Conservation (phyloP, 2,888 invertebrate species). For the Cheilosia variabilis region DNA sequence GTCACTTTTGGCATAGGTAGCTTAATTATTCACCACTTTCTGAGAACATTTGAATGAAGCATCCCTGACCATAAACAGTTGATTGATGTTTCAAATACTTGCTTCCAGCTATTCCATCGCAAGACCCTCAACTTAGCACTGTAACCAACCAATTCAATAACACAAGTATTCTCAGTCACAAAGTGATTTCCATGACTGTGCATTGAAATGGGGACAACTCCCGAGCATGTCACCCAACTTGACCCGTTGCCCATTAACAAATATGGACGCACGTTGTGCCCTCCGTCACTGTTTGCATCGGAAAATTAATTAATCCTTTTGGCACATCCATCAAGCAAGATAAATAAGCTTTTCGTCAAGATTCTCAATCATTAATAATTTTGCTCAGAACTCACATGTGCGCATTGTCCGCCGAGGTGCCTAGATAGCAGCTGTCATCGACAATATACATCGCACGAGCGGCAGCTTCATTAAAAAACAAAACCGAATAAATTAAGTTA, state of each 20-base stretch:
- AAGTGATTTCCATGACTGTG: constrained; percentile 11
- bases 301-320: constrained; percentile 37
- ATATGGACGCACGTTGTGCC: neutral
- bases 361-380: constrained; percentile 1
- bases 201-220: constrained; percentile 5
- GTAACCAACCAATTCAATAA: constrained; percentile 33
- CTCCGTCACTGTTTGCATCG: neutral
- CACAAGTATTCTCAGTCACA: neutral
- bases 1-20: neutral
- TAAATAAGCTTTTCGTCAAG: constrained; percentile 19
- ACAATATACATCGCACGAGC: constrained; percentile 37
- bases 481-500: constrained; percentile 44
- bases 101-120: neutral
- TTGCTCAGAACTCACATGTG: neutral
- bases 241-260: constrained; percentile 23
- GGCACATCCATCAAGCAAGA: constrained; percentile 37
- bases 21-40: neutral
- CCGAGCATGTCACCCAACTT: constrained; percentile 1
- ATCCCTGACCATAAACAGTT: constrained; percentile 9
- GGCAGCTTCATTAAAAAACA: constrained; percentile 24
- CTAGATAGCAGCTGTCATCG: constrained; percentile 44
- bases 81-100: constrained; percentile 47
- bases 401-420: neutral
- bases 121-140: constrained; percentile 40
- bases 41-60: neutral